Evolutionary conservation across 2,797 vertebrate genomes (phyloP).

Genomic region (Clarias pachynema): DNA sequence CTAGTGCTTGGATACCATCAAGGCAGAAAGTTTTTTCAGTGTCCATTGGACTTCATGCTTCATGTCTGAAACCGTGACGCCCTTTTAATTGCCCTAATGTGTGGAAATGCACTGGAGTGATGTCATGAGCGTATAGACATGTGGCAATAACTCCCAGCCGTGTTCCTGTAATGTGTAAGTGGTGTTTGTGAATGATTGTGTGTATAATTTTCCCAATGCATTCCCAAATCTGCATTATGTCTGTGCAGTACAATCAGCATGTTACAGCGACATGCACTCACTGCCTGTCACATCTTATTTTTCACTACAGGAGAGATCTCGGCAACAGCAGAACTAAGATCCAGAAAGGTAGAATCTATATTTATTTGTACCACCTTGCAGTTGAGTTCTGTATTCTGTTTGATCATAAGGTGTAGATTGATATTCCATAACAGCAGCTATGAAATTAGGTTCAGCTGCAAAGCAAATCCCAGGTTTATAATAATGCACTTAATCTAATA

Average conservation of each 20-base stretch:
- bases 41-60: too few relatives aligned
- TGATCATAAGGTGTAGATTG: background rate
- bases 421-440: background rate
- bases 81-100: too few relatives aligned
- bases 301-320: conserved; percentile 4
- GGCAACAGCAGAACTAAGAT: conserved; percentile 12
- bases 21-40: too few relatives aligned
- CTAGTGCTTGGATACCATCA: too few relatives aligned
- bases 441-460: background rate
- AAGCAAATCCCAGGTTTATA: background rate
- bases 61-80: too few relatives aligned
- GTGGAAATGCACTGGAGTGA: too few relatives aligned
- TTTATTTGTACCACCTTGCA: background rate
- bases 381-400: background rate
- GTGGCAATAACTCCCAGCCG: too few relatives aligned
- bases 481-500: conserved; percentile 4
- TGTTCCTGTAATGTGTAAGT: too few relatives aligned
- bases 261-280: conserved; percentile 19
- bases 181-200: too few relatives aligned
- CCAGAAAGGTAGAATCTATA: conserved; percentile 14
- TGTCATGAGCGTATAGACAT: too few relatives aligned
- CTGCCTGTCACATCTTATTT: conserved; percentile 15
- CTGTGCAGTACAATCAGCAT: conserved; percentile 16
- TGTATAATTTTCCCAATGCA: too few relatives aligned
- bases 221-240: background rate